A percentile compares a stretch with the other conserved stretches of the same genome.
Evolutionary conservation across 2,888 invertebrate genomes (phyloP).

Genomic region (Eumacrocentrus americanus): DNA sequence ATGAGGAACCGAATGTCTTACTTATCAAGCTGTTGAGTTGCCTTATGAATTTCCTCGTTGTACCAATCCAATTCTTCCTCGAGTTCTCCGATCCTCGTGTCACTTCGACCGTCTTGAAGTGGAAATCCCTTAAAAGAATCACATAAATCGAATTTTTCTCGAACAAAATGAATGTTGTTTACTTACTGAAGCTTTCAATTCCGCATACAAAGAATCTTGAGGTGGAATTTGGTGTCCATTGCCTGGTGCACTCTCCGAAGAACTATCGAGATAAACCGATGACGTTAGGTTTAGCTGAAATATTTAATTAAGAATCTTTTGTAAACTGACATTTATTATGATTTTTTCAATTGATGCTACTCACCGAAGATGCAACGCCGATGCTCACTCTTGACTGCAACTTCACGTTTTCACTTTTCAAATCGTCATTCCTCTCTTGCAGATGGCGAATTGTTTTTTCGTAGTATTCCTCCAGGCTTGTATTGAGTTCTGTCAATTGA

Average conservation of each 20-base stretch:
- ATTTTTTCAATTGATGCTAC: no score
- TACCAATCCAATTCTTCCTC: conserved; percentile 40
- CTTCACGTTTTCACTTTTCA: conserved; percentile 35
- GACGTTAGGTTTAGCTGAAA: conserved; percentile 37
- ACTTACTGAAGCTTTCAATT: conserved; percentile 46
- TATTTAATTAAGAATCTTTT: conserved; percentile 18
- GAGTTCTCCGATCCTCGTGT: conserved; percentile 36
- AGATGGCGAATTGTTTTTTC: conserved; percentile 37
- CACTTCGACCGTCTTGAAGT: conserved; percentile 29
- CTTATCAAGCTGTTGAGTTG: conserved; percentile 35
- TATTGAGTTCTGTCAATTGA: conserved; percentile 32
- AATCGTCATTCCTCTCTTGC: conserved; percentile 37
- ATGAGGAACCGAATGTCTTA: background rate
- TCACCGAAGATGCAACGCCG: conserved; percentile 26
- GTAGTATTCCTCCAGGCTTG: conserved; percentile 35
- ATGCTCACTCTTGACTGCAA: conserved; percentile 29
- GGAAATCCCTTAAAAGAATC: conserved; percentile 39
- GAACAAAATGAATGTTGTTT: background rate
- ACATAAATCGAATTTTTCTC: background rate
- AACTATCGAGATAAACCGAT: conserved; percentile 30
- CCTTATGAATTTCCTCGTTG: conserved; percentile 36
- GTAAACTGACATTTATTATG: background rate
- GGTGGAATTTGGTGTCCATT: conserved; percentile 21
- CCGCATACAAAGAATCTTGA: conserved; percentile 41
- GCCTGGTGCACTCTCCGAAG: conserved; percentile 36